phyloP scores from a whole-genome alignment of 2,113 vertebrate genomes.

The Oxyruncus cristatus region DNA sequence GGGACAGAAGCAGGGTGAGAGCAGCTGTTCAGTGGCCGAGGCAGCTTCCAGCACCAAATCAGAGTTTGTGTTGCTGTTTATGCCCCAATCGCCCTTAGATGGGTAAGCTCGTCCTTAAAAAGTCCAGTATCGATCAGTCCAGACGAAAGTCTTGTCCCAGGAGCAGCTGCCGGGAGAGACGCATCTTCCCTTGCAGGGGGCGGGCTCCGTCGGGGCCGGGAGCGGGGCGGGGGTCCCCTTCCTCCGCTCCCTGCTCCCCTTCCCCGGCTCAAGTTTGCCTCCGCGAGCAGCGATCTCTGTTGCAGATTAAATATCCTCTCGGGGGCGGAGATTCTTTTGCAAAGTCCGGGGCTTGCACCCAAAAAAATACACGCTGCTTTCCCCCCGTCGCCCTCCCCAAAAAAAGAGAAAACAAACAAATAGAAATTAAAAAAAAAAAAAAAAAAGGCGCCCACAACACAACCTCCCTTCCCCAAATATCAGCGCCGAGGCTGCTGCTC shows the following conservation, averaged over 20 bases:
- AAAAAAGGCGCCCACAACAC: background rate
- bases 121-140: slow-evolving; percentile 35
- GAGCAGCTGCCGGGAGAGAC: background rate
- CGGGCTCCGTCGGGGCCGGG: background rate
- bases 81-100: slow-evolving; percentile 43
- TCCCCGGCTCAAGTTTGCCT: slow-evolving; percentile 34
- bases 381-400: background rate
- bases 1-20: slow-evolving; percentile 8
- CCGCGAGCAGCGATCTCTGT: slow-evolving; percentile 55
- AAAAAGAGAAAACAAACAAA: background rate
- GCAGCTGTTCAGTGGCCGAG: slow-evolving; percentile 68
- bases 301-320: slow-evolving; percentile 76
- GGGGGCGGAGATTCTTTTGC: slow-evolving; percentile 65
- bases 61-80: slow-evolving; percentile 67
- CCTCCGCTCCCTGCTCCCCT: background rate
- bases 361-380: slow-evolving; percentile 24
- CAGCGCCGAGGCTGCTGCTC: slow-evolving; percentile 30
- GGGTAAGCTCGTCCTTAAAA: slow-evolving; percentile 49
- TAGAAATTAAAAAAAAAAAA: background rate
- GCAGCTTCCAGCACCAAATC: slow-evolving; percentile 64
- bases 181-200: slow-evolving; percentile 52
- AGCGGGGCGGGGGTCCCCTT: background rate
- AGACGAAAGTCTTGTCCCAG: slow-evolving; percentile 33
- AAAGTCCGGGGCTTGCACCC: slow-evolving; percentile 60
- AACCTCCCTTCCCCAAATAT: background rate